phyloP scores from a whole-genome alignment of 2,113 vertebrate genomes.

The Pelodiscus sinensis region DNA sequence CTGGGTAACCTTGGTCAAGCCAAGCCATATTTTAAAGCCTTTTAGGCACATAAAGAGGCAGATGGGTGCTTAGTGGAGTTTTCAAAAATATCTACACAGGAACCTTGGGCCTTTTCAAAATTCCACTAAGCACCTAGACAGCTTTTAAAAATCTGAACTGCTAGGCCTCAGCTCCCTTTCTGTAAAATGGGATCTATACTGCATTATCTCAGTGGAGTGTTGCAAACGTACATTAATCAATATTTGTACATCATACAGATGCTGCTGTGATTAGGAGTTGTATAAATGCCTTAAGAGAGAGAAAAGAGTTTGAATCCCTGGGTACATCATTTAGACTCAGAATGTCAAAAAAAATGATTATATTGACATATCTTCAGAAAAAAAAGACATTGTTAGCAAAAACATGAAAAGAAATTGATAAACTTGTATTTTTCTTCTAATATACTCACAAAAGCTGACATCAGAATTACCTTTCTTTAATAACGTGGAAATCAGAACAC shows the following conservation, averaged over 20 bases:
- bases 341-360: slow-evolving; percentile 8
- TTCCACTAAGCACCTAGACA: background rate
- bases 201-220: slow-evolving; percentile 2
- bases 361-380: fast-evolving
- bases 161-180: background rate
- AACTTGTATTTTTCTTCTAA: background rate
- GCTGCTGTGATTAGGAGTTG: background rate
- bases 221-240: slow-evolving; percentile 5
- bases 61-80: background rate
- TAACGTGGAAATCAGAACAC: background rate
- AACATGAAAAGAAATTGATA: background rate
- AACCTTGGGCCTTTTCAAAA: background rate
- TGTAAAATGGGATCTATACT: background rate
- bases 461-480: background rate
- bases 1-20: background rate
- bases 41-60: background rate
- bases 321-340: slow-evolving; percentile 31
- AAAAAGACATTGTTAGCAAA: background rate
- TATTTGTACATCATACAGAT: background rate
- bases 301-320: slow-evolving; percentile 10
- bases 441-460: background rate
- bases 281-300: background rate
- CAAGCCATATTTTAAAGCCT: background rate
- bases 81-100: background rate
- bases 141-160: background rate